Evolutionary conservation across 2,888 invertebrate genomes (phyloP).

Genomic region (Melikaiella ostensackeni): DNA sequence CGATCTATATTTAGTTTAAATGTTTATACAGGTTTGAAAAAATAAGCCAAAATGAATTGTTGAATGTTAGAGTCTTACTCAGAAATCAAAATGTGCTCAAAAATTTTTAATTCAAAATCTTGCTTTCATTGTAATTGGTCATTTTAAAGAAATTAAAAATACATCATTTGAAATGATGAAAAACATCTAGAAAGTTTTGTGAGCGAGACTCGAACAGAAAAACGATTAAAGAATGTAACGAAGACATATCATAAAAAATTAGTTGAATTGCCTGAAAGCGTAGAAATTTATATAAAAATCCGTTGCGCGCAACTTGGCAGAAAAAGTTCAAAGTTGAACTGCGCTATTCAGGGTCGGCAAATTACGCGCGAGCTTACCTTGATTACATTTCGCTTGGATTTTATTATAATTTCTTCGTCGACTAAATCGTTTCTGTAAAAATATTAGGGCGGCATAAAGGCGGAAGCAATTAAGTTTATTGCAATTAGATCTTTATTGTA

Average conservation of each 20-base stretch:
- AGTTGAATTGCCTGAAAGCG: conserved; percentile 75
- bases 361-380: conserved; percentile 18
- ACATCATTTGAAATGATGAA: background rate
- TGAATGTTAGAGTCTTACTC: conserved; percentile 68
- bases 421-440: conserved; percentile 13
- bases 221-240: conserved; percentile 72
- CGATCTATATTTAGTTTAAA: conserved; percentile 68
- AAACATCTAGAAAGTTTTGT: conserved; percentile 53
- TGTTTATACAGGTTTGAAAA: conserved; percentile 67
- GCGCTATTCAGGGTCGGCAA: background rate
- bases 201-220: conserved; percentile 68
- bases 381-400: background rate
- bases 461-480: conserved; percentile 6
- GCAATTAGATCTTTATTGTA: background rate
- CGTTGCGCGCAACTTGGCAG: conserved; percentile 70
- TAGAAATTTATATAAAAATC: conserved; percentile 70
- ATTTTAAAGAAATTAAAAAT: conserved; percentile 21
- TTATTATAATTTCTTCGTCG: background rate
- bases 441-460: background rate
- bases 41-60: conserved; percentile 74
- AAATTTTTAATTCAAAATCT: conserved; percentile 27
- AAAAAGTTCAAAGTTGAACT: conserved; percentile 19
- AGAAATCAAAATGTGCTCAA: conserved; percentile 49
- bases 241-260: conserved; percentile 76
- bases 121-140: conserved; percentile 2